phyloP scores from a whole-genome alignment of 64 coral and sea anemone species.

The Cladopsammia gracilis region DNA sequence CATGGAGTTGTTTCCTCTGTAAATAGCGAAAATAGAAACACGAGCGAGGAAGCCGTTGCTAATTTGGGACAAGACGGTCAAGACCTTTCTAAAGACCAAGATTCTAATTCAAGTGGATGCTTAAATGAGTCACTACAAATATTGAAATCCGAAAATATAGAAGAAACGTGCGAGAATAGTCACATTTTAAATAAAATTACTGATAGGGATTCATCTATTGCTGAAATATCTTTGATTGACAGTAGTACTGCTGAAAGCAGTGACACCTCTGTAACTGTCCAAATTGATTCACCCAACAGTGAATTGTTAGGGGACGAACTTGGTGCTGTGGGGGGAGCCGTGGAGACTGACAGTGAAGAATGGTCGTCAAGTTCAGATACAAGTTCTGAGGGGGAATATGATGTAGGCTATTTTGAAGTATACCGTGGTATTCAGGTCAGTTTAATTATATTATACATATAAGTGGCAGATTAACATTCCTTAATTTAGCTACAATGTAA shows the following conservation, averaged over 20 bases:
- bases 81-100: not conserved
- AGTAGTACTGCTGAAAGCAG: not conserved
- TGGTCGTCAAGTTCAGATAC: slow-evolving; percentile 38
- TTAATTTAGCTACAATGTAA: too few species aligned
- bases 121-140: not conserved
- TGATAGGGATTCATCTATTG: not conserved
- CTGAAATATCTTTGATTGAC: not conserved
- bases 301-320: not conserved
- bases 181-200: not conserved
- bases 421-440: slow-evolving; percentile 32
- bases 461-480: too few species aligned
- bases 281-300: not conserved
- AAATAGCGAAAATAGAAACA: not conserved
- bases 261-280: not conserved
- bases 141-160: not conserved
- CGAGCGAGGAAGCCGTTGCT: not conserved
- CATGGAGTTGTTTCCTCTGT: not conserved
- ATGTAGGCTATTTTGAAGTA: slow-evolving; percentile 22
- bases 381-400: slow-evolving; percentile 64
- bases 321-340: not conserved
- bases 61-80: not conserved
- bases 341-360: not conserved
- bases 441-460: not conserved
- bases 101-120: not conserved
- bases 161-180: not conserved